Percentiles rank a stretch among this genome's conserved stretches.
Evolutionary conservation across 2,797 vertebrate species (phyloP).

Genomic region (Sebastes aleutianus): DNA sequence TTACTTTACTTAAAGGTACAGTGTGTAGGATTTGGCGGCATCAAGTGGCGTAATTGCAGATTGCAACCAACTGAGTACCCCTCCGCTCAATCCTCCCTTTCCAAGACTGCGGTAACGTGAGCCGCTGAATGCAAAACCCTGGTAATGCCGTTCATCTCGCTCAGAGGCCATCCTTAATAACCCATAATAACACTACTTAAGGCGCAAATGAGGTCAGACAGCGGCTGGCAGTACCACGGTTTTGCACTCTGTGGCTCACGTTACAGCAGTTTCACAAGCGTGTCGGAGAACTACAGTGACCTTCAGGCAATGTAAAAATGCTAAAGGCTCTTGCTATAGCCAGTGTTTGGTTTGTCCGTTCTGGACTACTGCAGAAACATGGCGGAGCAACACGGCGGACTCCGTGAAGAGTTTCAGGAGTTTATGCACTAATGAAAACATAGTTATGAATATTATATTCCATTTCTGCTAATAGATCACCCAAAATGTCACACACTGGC

Average conservation of each 20-base stretch:
- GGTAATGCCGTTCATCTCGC: fast-evolving
- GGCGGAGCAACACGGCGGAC: fast-evolving
- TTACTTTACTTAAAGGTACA: neutral
- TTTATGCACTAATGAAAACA: no score
- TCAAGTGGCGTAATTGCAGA: neutral
- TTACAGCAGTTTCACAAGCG: neutral
- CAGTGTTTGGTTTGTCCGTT: no score
- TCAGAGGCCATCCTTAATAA: neutral
- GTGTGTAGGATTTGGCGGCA: neutral
- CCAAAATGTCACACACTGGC: no score
- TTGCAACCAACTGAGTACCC: neutral
- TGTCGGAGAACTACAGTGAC: neutral
- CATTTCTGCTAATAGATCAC: no score
- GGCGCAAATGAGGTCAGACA: fast-evolving
- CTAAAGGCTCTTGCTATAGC: no score
- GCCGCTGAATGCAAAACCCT: neutral
- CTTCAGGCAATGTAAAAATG: neutral
- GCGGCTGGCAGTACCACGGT: fast-evolving
- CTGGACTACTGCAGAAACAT: no score
- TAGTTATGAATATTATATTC: no score
- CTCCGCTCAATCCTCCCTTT: neutral
- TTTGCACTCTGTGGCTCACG: neutral
- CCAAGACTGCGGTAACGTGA: neutral
- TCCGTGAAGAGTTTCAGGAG: no score
- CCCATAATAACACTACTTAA: neutral